These are phyloP conservation scores for Drosophila mimica DNA, from an alignment of 2,888 invertebrate genomes.

Conservation along the genomic window DNA sequence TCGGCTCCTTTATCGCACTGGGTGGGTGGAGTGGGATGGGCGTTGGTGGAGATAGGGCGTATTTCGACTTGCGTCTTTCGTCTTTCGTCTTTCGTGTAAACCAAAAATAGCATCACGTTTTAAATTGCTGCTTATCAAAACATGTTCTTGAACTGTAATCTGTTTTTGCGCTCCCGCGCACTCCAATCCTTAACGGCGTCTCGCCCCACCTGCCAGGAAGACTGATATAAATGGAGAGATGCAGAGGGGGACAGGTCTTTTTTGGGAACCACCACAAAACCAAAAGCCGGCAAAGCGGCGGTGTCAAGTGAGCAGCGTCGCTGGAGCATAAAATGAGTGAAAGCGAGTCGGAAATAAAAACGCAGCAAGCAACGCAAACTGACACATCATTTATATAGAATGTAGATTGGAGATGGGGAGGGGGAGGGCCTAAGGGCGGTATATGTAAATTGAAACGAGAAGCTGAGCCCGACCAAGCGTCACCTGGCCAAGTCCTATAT, in stretches of 20 bases:
- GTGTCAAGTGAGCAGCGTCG: conserved; percentile 64
- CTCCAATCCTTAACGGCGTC: conserved; percentile 43
- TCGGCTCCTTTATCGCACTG: conserved; percentile 14
- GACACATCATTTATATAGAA: conserved; percentile 81
- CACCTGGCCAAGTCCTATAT: conserved; percentile 55
- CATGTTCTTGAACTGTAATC: conserved; percentile 78
- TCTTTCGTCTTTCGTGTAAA: conserved; percentile 51
- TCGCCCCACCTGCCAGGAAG: conserved; percentile 29
- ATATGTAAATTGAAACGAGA: conserved; percentile 81
- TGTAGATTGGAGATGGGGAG: background rate
- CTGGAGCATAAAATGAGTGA: conserved; percentile 74
- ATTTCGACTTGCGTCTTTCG: conserved; percentile 9
- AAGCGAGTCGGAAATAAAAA: conserved; percentile 71
- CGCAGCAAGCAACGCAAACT: conserved; percentile 77
- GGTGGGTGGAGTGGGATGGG: conserved; percentile 3
- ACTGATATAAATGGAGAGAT: background rate
- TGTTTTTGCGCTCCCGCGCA: conserved; percentile 74
- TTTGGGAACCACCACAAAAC: conserved; percentile 50
- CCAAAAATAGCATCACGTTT: conserved; percentile 82
- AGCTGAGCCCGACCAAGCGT: conserved; percentile 38
- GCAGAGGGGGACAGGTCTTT: conserved; percentile 9
- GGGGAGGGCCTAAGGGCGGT: conserved; percentile 23
- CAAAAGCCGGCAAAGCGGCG: conserved; percentile 61
- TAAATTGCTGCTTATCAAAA: conserved; percentile 82
- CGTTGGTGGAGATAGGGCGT: conserved; percentile 2